Base-by-base conservation (phyloP, 2,888 invertebrate genomes). In the Dicycla oo region DNA sequence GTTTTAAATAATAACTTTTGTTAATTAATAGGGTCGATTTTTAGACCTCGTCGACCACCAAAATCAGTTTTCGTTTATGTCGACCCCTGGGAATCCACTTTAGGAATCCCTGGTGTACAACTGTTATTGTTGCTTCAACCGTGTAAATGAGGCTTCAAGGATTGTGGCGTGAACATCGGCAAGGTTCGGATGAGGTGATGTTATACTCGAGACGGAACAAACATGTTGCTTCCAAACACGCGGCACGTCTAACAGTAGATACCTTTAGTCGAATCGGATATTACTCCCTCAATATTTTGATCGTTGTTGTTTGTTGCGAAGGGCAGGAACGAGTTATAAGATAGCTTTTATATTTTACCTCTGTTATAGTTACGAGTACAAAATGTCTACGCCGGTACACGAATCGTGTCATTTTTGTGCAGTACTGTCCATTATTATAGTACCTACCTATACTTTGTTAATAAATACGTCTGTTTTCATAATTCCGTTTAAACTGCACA, bases 311-410 rank as follows among this genome's bases (percentile, higher is more conserved):
- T 92, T 86, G 90, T 91, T 92, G 91, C 90, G 90, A 91, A 89
- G 88, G 88, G 88, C 89, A 88, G 89, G 89, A 89, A 88, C 88
- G 90, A 88, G 90, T 89, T 85, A 90, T 89, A 90, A 89, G 89
- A 89, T 93, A 94, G 94, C 91, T 93, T 94, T 91, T 91, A 93
- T 93, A 94, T 92, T 94, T 93, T 94, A 94, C 88, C 90, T 93
- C 87, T 92, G 93, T 92, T 93, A 91, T 89, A 89, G 86, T 88
- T 84, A 89, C 89, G 91, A 92, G 91, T 93, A 92, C 91, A 92
- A 92, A 92, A 83, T 88, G 83, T 93, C 87, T 91, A 91, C 84
- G 89, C 90, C 90, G 87, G 81, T 85, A 85, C 81, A 86, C 87
- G 87, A 84, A 81, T 81, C 77, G 86, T 76, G 86, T 87, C 83